Base-by-base conservation (phyloP, 1,140 invertebrate genomes). In the Araneus ventricosus region DNA sequence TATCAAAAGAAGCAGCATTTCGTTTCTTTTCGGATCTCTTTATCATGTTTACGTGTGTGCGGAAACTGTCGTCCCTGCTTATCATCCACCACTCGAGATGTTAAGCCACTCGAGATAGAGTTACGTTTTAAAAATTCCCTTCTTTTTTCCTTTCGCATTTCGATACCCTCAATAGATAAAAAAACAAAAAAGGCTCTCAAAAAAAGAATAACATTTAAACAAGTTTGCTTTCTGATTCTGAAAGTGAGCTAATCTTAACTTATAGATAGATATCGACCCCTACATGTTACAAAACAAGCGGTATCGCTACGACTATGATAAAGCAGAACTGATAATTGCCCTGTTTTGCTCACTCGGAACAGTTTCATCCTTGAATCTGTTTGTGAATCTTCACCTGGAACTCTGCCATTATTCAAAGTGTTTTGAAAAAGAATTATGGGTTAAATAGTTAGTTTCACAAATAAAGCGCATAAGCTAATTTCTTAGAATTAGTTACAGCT, bases 121-220 rank as follows among this genome's bases (percentile, higher is more conserved):
- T 75, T 75, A 75, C 30, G 70, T 34, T 75, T 75, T 75, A 75
- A 34, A 75, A 75, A 75, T 75, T 75, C 20, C 10, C 5, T 34
- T 22, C 30, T 75, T 30, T 30, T 24, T 37, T 34, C 34, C 70
- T 75, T 75, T 37, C 70, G 30, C 70, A 75, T 75, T 75, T 75
- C 70, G 70, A 75, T 75, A 75, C 30, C 70, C 70, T 37, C 27
- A 37, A 75, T 75, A 75, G 70, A 75, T 75, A 75, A 75, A 34
- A 75, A 75, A 17, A 63, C 22, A 61, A 63, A 63, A 63, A 63
- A 6, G n/a, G n/a, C 70, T 37, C 70, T 75, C 34, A 37, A 34
- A 75, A 75, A 75, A 75, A 37, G 70, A 75, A 75, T 75, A 75
- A 75, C 70, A 75, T 34, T 75, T 75, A 75, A 75, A 37, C 70